Conservation (phyloP, 2,113 vertebrate genomes). For the Cariama cristata region DNA sequence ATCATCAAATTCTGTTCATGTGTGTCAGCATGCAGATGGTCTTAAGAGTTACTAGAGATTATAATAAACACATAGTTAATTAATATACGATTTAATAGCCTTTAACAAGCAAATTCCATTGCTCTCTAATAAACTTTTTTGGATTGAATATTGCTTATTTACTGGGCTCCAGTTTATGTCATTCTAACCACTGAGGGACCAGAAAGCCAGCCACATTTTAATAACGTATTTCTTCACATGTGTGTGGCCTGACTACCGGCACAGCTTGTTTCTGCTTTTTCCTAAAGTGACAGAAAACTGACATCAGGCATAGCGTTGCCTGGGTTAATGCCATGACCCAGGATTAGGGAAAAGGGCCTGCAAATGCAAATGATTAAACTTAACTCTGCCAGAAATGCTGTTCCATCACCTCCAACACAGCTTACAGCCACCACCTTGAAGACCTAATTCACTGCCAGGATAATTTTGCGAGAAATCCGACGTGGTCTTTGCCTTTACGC, state of each 20-base stretch:
- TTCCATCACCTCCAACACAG: neutral
- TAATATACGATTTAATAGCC: neutral
- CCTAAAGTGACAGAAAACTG: neutral
- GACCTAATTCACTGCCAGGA: neutral
- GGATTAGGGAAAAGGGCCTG: neutral
- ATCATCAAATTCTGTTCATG: rapidly evolving
- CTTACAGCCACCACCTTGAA: neutral
- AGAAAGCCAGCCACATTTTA: neutral
- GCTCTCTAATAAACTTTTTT: neutral
- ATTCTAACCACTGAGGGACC: neutral
- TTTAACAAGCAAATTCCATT: neutral
- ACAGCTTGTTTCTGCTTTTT: neutral
- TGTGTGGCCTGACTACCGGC: neutral
- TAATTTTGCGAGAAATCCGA: neutral
- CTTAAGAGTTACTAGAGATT: neutral
- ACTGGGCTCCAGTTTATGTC: neutral
- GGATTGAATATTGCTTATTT: neutral
- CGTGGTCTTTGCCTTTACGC: neutral
- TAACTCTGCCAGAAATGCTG: neutral
- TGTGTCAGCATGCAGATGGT: neutral
- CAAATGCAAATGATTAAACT: neutral
- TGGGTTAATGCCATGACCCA: neutral
- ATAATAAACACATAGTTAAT: neutral
- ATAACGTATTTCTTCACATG: neutral
- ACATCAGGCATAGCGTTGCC: neutral